phyloP scores from a whole-genome alignment of 2,113 vertebrate species.

The Lycaon pictus region DNA sequence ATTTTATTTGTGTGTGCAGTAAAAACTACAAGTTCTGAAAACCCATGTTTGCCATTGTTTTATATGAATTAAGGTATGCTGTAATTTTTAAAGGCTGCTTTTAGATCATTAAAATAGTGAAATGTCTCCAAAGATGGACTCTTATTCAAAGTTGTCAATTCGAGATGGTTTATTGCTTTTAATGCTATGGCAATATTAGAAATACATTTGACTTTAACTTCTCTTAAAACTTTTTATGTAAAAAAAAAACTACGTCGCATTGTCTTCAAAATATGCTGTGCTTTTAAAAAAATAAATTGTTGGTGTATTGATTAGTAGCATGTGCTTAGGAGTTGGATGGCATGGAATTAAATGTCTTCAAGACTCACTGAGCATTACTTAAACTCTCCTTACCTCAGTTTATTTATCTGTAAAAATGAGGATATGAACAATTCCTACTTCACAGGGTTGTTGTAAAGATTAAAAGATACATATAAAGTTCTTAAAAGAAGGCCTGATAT shows the following conservation, averaged over 20 bases:
- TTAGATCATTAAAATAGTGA: conserved; percentile 7
- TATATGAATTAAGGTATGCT: conserved; percentile 38
- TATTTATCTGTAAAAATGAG: conserved; percentile 19
- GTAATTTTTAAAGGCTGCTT: conserved; percentile 31
- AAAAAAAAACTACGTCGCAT: background rate
- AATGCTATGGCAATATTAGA: background rate
- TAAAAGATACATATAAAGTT: background rate
- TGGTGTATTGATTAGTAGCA: background rate
- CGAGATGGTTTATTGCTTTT: conserved; percentile 6
- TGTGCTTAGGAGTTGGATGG: background rate
- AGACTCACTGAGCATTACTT: background rate
- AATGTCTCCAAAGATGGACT: background rate
- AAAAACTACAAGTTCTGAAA: background rate
- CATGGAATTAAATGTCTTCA: background rate
- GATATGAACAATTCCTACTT: background rate
- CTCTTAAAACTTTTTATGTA: background rate
- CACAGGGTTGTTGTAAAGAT: background rate
- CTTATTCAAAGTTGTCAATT: background rate
- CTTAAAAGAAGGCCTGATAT: background rate
- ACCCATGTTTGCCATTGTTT: background rate
- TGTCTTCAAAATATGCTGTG: background rate
- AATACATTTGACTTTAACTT: background rate
- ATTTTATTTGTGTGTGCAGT: conserved; percentile 9
- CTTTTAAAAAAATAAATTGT: background rate
- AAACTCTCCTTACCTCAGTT: background rate